phyloP scores from a whole-genome alignment of 1,140 invertebrate genomes.

The Hycleus cichorii region DNA sequence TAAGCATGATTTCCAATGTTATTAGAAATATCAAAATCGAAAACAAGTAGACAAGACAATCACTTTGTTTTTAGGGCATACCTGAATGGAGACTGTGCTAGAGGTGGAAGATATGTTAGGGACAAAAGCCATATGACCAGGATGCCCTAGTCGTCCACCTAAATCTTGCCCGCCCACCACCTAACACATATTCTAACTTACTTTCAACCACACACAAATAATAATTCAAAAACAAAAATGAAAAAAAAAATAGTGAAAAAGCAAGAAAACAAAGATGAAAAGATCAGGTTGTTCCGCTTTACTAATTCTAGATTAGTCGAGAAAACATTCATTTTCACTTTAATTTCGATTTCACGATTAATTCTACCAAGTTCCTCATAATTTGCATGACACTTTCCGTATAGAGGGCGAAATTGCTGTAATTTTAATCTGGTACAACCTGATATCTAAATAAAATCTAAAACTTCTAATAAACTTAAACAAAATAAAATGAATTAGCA shows the following conservation, averaged over 20 bases:
- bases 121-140: slow-evolving; percentile 47
- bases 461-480: too few species aligned
- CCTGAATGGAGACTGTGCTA: slow-evolving; percentile 35
- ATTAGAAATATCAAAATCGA: too few species aligned
- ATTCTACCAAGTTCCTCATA: too few species aligned
- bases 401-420: too few species aligned
- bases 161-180: slow-evolving; percentile 39
- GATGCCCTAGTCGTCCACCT: slow-evolving; percentile 42
- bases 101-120: slow-evolving; percentile 45
- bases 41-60: slow-evolving; percentile 1
- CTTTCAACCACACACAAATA: slow-evolving; percentile 9
- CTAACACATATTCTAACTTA: slow-evolving; percentile 34
- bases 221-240: neutral
- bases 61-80: slow-evolving; percentile 17
- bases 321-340: too few species aligned
- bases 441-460: too few species aligned
- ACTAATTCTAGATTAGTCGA: too few species aligned
- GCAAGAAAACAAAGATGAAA: neutral
- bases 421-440: too few species aligned
- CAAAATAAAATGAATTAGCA: too few species aligned
- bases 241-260: neutral
- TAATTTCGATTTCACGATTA: too few species aligned
- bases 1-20: too few species aligned
- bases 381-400: too few species aligned
- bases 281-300: neutral